A percentile compares a stretch with the other conserved stretches of the same genome.
Conservation (phyloP, 2,797 vertebrate species). For the Balearica regulorum region DNA sequence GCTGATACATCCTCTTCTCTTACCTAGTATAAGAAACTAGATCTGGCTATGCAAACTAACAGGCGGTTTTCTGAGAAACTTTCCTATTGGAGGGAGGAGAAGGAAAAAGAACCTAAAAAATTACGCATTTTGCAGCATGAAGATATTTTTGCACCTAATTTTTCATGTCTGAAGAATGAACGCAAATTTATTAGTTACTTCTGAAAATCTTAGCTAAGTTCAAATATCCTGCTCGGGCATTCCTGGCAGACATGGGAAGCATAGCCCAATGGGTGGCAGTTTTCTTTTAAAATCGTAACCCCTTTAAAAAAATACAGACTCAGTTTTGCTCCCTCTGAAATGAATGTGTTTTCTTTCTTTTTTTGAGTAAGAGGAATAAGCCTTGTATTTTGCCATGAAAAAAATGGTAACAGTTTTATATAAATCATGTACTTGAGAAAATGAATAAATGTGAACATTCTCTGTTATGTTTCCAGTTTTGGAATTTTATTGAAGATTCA, state of each 20-base stretch:
- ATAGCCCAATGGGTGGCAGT: fast-evolving
- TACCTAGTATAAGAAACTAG: not conserved
- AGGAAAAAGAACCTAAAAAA: not conserved
- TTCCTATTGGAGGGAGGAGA: not conserved
- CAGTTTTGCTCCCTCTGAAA: not conserved
- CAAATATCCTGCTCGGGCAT: not conserved
- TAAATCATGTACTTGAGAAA: not conserved
- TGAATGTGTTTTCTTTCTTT: not conserved
- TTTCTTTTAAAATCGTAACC: not conserved
- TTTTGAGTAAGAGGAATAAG: not conserved
- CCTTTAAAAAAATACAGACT: not conserved
- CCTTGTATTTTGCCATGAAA: not conserved
- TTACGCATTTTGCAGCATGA: fast-evolving
- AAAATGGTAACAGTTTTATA: not conserved
- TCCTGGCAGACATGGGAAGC: not conserved
- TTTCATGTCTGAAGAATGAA: not conserved
- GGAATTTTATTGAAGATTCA: not conserved
- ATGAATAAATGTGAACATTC: not conserved
- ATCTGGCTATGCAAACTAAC: not conserved
- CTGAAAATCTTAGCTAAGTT: not conserved
- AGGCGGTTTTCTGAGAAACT: not conserved
- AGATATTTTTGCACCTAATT: not conserved
- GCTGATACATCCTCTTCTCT: not conserved
- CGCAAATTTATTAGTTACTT: not conserved
- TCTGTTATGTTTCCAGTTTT: not conserved